Base-by-base conservation (phyloP, 2,888 invertebrate genomes). In the Parasteatoda lunata region DNA sequence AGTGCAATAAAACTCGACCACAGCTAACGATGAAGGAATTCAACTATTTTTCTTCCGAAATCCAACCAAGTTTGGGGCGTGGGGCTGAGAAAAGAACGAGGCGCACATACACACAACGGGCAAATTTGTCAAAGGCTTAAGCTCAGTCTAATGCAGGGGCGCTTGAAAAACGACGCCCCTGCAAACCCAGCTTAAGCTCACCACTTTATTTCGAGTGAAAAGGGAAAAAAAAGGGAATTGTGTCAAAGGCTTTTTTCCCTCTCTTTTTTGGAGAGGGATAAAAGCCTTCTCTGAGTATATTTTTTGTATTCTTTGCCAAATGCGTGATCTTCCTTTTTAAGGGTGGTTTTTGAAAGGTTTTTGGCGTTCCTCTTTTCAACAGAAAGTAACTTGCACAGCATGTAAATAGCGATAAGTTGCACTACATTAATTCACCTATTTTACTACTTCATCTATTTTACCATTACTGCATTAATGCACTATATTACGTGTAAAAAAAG, bases 101-200 rank as follows among this genome's bases (percentile, higher is more conserved):
- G 59, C 59, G n/a, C 59, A 9, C 3, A 7, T n/a, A 59, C 68
- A 75, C 69, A 49, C 72, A 48, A 69, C 59, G 81, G 77, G 78
- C 78, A 78, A 87, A 87, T 87, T 87, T 87, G 86, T 87, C 86
- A 87, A 87, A 77, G 86, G 81, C 86, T 87, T 87, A 87, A 86
- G 85, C 48, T 76, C 66, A 69, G 54, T 48, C 77, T 82, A 78
- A 82, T 73, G 80, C 86, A n/a, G 77, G 82, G 86, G 86, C 72
- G 77, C 86, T 81, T 87, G 86, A 87, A 87, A 87, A 87, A 87
- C 86, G 86, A 81, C 81, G 86, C 81, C 86, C 86, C 69, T 51
- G 80, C 86, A 81, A 86, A 76, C 72, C 86, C 45, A 73, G 73
- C 77, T 87, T 87, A 87, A 87, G 86, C 86, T 73, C 86, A 52